Evolutionary conservation across 2,888 invertebrate species (phyloP), one percentile per base, ranked within the genome.

Genomic region (Dendrolimus pini): DNA sequence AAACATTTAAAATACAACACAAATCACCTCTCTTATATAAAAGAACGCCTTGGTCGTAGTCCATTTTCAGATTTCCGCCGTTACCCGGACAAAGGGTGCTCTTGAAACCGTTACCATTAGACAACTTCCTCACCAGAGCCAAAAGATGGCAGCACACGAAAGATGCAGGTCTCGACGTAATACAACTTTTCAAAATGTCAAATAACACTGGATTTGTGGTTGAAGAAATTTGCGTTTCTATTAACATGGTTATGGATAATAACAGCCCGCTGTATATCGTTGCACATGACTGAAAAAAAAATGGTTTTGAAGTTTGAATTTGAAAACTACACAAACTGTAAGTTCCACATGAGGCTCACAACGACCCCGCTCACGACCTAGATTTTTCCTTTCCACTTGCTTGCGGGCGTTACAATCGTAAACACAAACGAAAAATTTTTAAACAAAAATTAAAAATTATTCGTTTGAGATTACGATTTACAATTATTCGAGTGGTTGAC

Each of bases 1-100:
- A 14, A 14, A 14, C 14, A 14, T 14, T 30, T 30, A 30, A 30
- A 30, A 30, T 30, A 30, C 30, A 30, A 30, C 6, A 6, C 30
- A 30, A 61, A 65, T 55, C 63, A 89, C 89, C 86, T 78, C 82
- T 83, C 55, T 75, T 88, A 70, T 78, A 90, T 58, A 87, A 64
- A 60, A 87, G 60, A 1, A 89, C 84, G 0, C 90, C 90, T 70
- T 89, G 89, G 56, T 88, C 86, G 65, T 84, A 83, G 65, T 91
- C 89, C 60, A 75, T 60, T 65, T 75, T 85, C 41, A 89, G 61
- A 58, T 88, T 85, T 0, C 82, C 84, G 1, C 60, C 61, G 1
- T 62, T 67, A 7, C 74, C 72, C 0, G 74, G 68, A 59, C 89
- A 89, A 12, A 83, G 65, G 0, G 57, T 56, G 1, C 63, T 66